Evolutionary conservation across 2,113 vertebrate genomes (phyloP), one percentile per base, ranked within the genome.

Genomic region (Leptodactylus fuscus): DNA sequence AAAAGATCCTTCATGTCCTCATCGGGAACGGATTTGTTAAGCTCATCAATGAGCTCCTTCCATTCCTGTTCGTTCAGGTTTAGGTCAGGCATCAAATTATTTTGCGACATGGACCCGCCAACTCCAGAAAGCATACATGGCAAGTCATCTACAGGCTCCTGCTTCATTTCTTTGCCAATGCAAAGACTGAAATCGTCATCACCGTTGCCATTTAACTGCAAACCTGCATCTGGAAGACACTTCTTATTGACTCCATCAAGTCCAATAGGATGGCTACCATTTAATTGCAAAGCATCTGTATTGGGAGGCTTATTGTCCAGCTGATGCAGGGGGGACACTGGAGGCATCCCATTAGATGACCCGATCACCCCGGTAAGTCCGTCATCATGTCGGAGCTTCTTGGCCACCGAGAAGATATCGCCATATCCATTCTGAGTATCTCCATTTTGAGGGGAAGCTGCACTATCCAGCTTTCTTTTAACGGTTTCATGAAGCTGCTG

Each of bases 1-100:
- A 99, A 97, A n/a, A 99, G 95, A 90, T 99, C 97, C 94, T 99
- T 97, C 93, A 99, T 98, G 91, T 99, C 98, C 90, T 98, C 97
- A 46, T 98, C 97, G 0, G 95, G 95, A 88, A 99, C 97, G 0
- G 97, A 97, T 85, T 96, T 95, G 87, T 98, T 99, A 51, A 99
- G 95, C 91, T 99, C 98, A 90, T 99, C 97, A 81, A 99, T 98
- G 85, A 99, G 96, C 90, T 99, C 98, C 70, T 95, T 97, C 98
- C 98, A 99, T 84, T 98, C 98, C 91, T 98, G 98, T 89, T 99
- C 98, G 0, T 99, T 97, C 22, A 99, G 95, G 92, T 98, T 98
- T 71, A 99, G 96, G 93, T 99, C 98, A 0, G 97, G 95, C 92
- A 99, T 97, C 88, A 99, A 91, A 90, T 95, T 98, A 91, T 94